These are phyloP conservation scores for Carlito syrichta DNA, from an alignment of 2,113 vertebrate species.

Conservation along the genomic window DNA sequence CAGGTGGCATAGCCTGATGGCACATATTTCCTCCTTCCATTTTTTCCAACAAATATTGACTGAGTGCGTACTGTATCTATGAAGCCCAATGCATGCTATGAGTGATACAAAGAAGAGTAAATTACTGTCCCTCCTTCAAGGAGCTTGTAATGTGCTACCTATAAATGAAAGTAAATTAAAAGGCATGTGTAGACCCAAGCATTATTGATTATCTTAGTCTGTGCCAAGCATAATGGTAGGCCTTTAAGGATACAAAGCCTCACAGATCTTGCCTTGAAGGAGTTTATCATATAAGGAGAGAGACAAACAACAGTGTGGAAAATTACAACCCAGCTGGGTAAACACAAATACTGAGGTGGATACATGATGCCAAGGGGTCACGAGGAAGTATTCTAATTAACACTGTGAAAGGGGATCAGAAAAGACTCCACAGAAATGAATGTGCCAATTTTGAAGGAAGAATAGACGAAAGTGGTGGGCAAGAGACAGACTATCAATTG, in stretches of 20 bases:
- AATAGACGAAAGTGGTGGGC: background rate
- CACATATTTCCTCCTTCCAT: background rate
- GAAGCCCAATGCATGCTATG: background rate
- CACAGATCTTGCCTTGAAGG: background rate
- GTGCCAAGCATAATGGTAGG: background rate
- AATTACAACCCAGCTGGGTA: background rate
- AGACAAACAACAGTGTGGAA: background rate
- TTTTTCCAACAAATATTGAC: slow-evolving; percentile 1
- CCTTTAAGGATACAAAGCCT: background rate
- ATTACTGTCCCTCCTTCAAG: background rate
- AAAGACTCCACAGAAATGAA: background rate
- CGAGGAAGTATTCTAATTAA: background rate
- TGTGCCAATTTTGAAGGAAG: background rate
- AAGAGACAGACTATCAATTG: background rate
- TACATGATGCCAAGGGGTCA: background rate
- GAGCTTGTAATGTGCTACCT: background rate
- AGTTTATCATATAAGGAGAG: background rate
- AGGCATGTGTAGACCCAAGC: background rate
- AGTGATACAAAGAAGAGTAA: slow-evolving; percentile 2
- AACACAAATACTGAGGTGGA: background rate
- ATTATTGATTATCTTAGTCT: background rate
- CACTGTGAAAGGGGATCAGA: background rate
- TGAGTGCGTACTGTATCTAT: background rate
- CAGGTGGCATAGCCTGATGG: background rate
- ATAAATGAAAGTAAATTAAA: slow-evolving; percentile 1